phyloP scores from a whole-genome alignment of 2,113 vertebrate genomes.

The Gracilinanus agilis region DNA sequence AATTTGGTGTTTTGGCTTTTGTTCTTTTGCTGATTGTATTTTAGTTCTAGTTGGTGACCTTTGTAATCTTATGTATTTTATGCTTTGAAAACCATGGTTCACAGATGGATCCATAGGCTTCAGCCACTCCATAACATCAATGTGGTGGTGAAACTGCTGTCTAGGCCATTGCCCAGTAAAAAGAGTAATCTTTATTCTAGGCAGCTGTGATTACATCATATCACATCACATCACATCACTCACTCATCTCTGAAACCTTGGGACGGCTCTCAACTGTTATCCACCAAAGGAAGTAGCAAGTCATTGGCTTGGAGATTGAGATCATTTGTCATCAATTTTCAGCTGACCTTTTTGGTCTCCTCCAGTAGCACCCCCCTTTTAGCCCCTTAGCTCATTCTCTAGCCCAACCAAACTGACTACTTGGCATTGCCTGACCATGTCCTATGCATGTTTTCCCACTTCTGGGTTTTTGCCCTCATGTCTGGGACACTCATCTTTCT shows the following conservation, averaged over 20 bases:
- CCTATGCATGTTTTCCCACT: too few relatives aligned
- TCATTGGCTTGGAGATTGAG: background rate
- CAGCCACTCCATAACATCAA: too few relatives aligned
- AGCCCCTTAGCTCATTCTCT: background rate
- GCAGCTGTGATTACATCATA: background rate
- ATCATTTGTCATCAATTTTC: background rate
- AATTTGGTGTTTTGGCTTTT: background rate
- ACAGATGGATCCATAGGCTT: too few relatives aligned
- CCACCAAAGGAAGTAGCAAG: background rate
- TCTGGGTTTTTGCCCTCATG: too few relatives aligned
- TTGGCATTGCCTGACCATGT: too few relatives aligned
- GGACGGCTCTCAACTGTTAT: background rate
- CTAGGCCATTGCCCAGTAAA: background rate
- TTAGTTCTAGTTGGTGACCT: background rate
- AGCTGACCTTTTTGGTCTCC: background rate
- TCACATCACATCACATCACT: background rate
- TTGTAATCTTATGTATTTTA: background rate
- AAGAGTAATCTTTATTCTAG: background rate
- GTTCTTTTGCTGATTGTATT: background rate
- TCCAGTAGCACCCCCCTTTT: background rate
- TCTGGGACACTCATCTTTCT: too few relatives aligned
- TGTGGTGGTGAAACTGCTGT: background rate
- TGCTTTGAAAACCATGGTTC: background rate
- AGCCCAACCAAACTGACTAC: background rate
- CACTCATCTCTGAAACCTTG: background rate